phyloP scores from a whole-genome alignment of 2,888 invertebrate species.

The Leptopilina syphax region DNA sequence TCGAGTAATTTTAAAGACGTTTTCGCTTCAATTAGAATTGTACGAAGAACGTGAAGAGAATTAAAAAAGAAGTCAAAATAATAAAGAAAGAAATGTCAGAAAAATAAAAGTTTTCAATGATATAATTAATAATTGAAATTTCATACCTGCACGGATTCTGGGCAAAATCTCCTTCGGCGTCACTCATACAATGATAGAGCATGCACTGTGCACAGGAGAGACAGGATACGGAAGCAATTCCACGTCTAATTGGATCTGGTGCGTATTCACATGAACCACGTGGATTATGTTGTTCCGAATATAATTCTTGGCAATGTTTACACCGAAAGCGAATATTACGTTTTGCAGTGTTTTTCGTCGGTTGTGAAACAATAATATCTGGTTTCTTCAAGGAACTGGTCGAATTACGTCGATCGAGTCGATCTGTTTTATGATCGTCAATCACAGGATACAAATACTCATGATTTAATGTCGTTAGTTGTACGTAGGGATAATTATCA shows the following conservation, averaged over 20 bases:
- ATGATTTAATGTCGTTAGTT: conserved; percentile 87
- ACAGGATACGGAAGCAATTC: conserved; percentile 90
- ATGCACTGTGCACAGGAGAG: conserved; percentile 92
- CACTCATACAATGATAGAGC: conserved; percentile 95
- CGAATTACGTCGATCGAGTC: conserved; percentile 70
- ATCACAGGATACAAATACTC: conserved; percentile 93
- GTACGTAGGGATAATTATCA: conserved; percentile 90
- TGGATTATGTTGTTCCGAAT: conserved; percentile 90
- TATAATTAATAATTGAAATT: not conserved
- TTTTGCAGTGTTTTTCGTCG: conserved; percentile 72
- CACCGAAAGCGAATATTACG: conserved; percentile 77
- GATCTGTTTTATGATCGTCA: conserved; percentile 77
- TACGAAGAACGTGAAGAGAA: too few relatives aligned
- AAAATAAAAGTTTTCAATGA: too few relatives aligned
- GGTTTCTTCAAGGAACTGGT: conserved; percentile 82
- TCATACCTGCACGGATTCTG: conserved; percentile 87
- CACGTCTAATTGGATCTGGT: conserved; percentile 88
- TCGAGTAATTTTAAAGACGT: not conserved
- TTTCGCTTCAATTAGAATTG: not conserved
- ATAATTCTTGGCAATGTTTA: conserved; percentile 89
- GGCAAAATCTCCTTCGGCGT: conserved; percentile 91
- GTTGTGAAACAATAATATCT: conserved; percentile 79
- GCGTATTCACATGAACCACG: conserved; percentile 91
- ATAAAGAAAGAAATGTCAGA: too few relatives aligned
- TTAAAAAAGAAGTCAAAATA: too few relatives aligned